A percentile compares a stretch with the other conserved stretches of the same genome.
Conservation (phyloP, 1,140 invertebrate species). For the Cotesia vestalis region DNA sequence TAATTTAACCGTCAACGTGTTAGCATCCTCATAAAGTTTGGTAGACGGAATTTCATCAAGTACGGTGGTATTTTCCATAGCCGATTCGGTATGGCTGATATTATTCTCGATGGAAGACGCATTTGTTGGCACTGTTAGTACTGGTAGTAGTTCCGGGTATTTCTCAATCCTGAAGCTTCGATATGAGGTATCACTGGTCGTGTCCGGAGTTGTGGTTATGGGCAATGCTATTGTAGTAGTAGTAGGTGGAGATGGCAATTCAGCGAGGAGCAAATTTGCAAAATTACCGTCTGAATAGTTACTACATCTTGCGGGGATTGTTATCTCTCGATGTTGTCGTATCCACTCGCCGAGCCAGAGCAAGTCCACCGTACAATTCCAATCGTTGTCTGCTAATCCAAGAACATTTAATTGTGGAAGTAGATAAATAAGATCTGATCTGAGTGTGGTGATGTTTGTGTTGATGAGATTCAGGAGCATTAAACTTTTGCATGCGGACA, state of each 20-base stretch:
- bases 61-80: background rate
- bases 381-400: slow-evolving; percentile 70
- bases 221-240: slow-evolving; percentile 18
- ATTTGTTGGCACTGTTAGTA: slow-evolving; percentile 20
- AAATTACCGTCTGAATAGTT: slow-evolving; percentile 49
- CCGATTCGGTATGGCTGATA: background rate
- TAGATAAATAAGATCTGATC: slow-evolving; percentile 74
- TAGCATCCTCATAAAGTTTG: background rate
- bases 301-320: slow-evolving; percentile 57
- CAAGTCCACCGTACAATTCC: slow-evolving; percentile 71
- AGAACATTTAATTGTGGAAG: slow-evolving; percentile 74
- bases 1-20: background rate
- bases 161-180: background rate
- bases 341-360: slow-evolving; percentile 75
- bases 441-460: slow-evolving; percentile 71
- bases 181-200: slow-evolving; percentile 16
- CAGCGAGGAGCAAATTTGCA: slow-evolving; percentile 57
- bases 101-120: slow-evolving; percentile 16
- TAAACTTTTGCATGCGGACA: slow-evolving; percentile 75
- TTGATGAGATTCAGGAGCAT: slow-evolving; percentile 75
- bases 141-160: background rate
- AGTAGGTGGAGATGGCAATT: slow-evolving; percentile 56
- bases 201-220: background rate
- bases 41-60: slow-evolving; percentile 8
- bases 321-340: slow-evolving; percentile 64